Percentiles rank a stretch among this genome's conserved stretches.
Conservation (phyloP, 2,113 vertebrate species). For the Sakesphorus luctuosus region DNA sequence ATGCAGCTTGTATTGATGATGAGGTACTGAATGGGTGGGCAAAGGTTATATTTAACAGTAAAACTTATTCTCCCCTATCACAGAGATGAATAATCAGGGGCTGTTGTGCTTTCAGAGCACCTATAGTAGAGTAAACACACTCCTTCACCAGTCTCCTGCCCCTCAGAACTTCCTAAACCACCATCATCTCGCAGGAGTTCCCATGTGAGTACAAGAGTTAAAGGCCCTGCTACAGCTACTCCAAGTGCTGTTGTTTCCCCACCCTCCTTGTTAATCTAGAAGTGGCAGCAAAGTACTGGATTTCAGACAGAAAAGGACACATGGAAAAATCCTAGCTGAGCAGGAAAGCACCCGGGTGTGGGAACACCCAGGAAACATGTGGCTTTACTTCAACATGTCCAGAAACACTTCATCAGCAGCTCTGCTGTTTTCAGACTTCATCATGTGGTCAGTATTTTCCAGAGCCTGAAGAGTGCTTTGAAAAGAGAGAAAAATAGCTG, state of each 20-base stretch:
- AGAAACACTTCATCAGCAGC: neutral
- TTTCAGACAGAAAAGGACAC: neutral
- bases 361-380: neutral
- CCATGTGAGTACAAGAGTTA: neutral
- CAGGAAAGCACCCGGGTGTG: neutral
- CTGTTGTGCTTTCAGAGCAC: neutral
- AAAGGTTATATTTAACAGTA: neutral
- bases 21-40: neutral
- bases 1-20: neutral
- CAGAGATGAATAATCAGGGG: neutral
- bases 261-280: neutral
- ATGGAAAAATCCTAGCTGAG: neutral
- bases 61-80: neutral
- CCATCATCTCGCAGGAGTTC: neutral
- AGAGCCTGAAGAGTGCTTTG: neutral
- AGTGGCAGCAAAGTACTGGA: neutral
- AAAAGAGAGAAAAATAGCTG: neutral
- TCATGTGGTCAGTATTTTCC: neutral
- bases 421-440: neutral
- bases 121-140: neutral
- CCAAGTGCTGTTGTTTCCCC: neutral
- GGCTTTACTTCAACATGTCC: neutral
- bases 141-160: neutral
- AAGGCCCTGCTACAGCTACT: neutral
- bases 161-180: neutral